Evolutionary conservation across 64 coral and sea anemone genomes (phyloP), one percentile per base, ranked within the genome.

Genomic region (Pocillopora damicornis): DNA sequence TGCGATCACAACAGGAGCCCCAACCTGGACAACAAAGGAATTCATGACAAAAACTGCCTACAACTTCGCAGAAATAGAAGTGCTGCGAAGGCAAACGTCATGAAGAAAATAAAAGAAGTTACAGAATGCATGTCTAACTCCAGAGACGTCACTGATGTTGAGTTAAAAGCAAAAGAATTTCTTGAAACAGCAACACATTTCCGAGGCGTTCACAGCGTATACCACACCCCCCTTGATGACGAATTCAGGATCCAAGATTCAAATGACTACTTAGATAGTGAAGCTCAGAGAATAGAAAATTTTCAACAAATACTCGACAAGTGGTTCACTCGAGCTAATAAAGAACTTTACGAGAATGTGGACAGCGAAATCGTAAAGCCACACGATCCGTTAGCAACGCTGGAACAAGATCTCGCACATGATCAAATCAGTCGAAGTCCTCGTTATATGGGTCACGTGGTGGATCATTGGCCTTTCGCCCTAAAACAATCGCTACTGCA

Each of bases 251-350:
- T 79, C 25, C 56, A 79, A 79, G 78, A 80, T 25, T 80, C 59
- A 59, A 20, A 78, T 4, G 76, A 60, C 9, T 59, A 78, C 59
- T 78, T 78, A 16, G 76, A 78, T 15, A 59, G 76, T 57, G 56
- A 78, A 20, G 59, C 13, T 59, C 76, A n/a, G 59, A 15, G 77
- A 25, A 79, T 79, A 56, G 77, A 26, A 56, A 60, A 79, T n/a
- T 79, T 79, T 79, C 58, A 79, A 79, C 58, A 59, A 20, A 79
- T n/a, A n/a, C 77, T 79, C 57, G 77, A 78, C 6, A 57, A 79
- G 58, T 79, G 77, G 77, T 79, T 61, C 58, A 23, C 77, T 61
- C 23, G 22, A 23, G 77, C 77, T 9, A 14, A 61, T 9, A 14
- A 61, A 9, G 14, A 61, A 61, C 60, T 9, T 14, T 14, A 14